Conservation (phyloP, 2,113 vertebrate species). For the Raphicerus campestris region DNA sequence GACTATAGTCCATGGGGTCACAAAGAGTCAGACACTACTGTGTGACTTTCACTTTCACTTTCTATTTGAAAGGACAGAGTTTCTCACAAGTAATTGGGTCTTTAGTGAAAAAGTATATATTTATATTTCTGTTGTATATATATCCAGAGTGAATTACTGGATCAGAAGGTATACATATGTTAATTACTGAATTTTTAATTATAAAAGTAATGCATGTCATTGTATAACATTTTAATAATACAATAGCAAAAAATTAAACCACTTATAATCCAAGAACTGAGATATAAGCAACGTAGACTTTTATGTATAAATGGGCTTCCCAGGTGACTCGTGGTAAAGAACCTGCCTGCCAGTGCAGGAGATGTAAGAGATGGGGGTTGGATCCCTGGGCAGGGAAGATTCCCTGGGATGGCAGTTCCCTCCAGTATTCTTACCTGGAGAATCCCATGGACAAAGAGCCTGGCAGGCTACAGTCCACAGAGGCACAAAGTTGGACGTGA, state of each 20-base stretch:
- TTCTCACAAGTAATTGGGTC: background rate
- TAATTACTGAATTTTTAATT: background rate
- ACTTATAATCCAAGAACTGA: background rate
- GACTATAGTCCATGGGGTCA: background rate
- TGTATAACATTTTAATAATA: background rate
- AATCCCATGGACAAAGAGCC: background rate
- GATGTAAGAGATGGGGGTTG: background rate
- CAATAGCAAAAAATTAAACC: background rate
- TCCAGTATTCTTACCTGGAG: background rate
- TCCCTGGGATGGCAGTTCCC: background rate
- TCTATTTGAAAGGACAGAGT: background rate
- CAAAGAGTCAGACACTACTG: background rate
- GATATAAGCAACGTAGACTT: background rate
- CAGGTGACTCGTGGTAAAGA: background rate
- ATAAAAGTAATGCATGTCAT: background rate
- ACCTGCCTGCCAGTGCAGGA: background rate
- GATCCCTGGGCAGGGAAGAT: background rate
- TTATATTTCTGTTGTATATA: background rate
- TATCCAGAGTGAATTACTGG: background rate
- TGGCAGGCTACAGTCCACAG: background rate
- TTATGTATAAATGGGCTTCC: background rate
- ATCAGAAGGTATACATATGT: background rate
- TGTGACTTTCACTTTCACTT: background rate
- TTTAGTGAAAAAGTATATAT: background rate
- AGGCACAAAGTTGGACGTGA: rapidly evolving